Evolutionary conservation across 1,140 invertebrate genomes (phyloP).

Genomic region (Dinoponera quadriceps): DNA sequence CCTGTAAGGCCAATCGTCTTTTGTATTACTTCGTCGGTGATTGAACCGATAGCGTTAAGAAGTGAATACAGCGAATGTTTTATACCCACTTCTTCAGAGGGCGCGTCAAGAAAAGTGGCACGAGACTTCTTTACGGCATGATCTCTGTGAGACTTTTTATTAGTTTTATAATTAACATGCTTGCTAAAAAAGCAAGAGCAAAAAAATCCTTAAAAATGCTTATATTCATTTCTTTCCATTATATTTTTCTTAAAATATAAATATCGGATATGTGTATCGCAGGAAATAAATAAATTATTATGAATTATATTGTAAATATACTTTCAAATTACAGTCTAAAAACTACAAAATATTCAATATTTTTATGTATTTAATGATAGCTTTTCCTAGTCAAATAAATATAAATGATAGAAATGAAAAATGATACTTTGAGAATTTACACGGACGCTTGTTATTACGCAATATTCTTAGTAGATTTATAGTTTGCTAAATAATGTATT

Average conservation of each 20-base stretch:
- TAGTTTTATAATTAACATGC: too few relatives aligned
- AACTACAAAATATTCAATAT: constrained; percentile 36
- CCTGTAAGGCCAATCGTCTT: too few relatives aligned
- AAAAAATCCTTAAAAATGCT: background rate
- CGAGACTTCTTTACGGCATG: too few relatives aligned
- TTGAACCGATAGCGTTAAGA: too few relatives aligned
- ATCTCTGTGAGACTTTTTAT: too few relatives aligned
- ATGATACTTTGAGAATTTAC: constrained; percentile 33
- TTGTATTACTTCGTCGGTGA: too few relatives aligned
- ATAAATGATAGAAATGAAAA: constrained; percentile 58
- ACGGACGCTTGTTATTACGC: constrained; percentile 13
- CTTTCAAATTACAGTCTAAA: constrained; percentile 26
- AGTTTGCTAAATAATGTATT: constrained; percentile 9
- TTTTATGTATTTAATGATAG: constrained; percentile 37
- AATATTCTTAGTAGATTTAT: background rate
- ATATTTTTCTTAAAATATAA: background rate
- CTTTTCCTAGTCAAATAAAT: constrained; percentile 42
- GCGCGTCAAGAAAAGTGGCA: too few relatives aligned
- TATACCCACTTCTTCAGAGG: too few relatives aligned
- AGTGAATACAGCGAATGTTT: too few relatives aligned
- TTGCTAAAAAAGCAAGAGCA: background rate
- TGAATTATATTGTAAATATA: constrained; percentile 31
- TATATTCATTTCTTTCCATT: too few relatives aligned
- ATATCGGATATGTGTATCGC: background rate
- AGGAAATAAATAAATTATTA: background rate